Evolutionary conservation across 2,113 vertebrate genomes (phyloP), one percentile per base, ranked within the genome.

Genomic region (Procavia capensis): DNA sequence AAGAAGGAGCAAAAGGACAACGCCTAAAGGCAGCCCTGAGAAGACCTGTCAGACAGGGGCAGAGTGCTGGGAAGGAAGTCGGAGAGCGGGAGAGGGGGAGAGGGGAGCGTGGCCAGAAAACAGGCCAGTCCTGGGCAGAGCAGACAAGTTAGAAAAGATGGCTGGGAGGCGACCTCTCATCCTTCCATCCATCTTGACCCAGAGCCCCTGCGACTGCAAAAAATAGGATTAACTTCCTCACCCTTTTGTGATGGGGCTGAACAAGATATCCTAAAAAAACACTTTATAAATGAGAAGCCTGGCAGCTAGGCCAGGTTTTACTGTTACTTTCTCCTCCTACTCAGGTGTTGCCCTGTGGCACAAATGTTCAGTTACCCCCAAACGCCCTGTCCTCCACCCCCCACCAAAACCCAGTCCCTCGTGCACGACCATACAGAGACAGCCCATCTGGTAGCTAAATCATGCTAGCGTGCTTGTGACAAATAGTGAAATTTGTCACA

Each of bases 1-100:
- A 43, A n/a, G 19, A 63, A 16, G 0, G 3, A 25, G 45, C 43
- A 70, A 39, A 36, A 6, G 4, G 27, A 11, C 0, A 0, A 14
- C n/a, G 41, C 34, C 54, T 24, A 10, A 54, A 29, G 61, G 59
- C 88, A 68, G 45, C 66, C 4, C 39, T 20, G 45, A 9, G 29
- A 36, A 50, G 68, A 50, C 17, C 25, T 59, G 68, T 47, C 57
- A 43, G 70, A 27, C 74, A 22, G 2, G 61, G 36, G 43, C n/a
- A n/a, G n/a, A 8, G 31, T 45, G 31, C 54, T 78, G 31, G 36
- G 66, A 41, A 7, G 29, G 2, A 2, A 4, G 9, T 6, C n/a
- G 92, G 43, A 74, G 24, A 31, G n/a, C n/a, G 17, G 50, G 10
- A 54, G 50, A 54, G 2, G 34, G 61, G 2, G 3, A 54, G 75